Evolutionary conservation across 2,797 vertebrate genomes (phyloP).

Genomic region (Cyprinodon diabolis): DNA sequence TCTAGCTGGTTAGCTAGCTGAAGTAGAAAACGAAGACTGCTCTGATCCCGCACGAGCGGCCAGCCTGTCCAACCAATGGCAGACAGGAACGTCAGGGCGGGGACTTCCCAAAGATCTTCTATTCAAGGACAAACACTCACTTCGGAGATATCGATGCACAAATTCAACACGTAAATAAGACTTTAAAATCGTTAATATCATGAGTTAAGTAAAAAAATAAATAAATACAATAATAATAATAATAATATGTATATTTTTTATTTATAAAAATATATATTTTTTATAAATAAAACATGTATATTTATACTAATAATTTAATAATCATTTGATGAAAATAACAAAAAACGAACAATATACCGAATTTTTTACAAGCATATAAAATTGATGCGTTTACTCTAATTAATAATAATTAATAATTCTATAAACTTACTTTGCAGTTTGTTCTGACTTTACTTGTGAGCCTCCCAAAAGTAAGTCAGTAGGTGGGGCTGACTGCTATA

Average conservation of each 20-base stretch:
- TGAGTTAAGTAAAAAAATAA: too few relatives aligned
- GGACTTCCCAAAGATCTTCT: conserved; percentile 50
- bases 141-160: background rate
- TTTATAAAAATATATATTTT: too few relatives aligned
- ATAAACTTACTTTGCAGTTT: background rate
- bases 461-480: background rate
- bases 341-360: too few relatives aligned
- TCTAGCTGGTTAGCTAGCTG: conserved; percentile 57
- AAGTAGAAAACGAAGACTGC: conserved; percentile 43
- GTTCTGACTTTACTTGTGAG: background rate
- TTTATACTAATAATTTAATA: too few relatives aligned
- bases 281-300: too few relatives aligned
- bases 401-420: background rate
- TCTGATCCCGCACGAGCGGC: conserved; percentile 27
- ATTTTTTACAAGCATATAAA: too few relatives aligned
- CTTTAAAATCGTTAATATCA: too few relatives aligned
- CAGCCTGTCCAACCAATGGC: conserved; percentile 50
- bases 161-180: background rate
- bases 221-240: too few relatives aligned
- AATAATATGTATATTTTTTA: too few relatives aligned
- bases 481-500: background rate
- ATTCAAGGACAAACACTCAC: conserved; percentile 33
- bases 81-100: conserved; percentile 46
- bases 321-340: too few relatives aligned
- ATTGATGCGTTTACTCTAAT: background rate